Evolutionary conservation across 2,888 invertebrate species (phyloP), one percentile per base, ranked within the genome.

Genomic region (Imbricaverruca yamaguchii): DNA sequence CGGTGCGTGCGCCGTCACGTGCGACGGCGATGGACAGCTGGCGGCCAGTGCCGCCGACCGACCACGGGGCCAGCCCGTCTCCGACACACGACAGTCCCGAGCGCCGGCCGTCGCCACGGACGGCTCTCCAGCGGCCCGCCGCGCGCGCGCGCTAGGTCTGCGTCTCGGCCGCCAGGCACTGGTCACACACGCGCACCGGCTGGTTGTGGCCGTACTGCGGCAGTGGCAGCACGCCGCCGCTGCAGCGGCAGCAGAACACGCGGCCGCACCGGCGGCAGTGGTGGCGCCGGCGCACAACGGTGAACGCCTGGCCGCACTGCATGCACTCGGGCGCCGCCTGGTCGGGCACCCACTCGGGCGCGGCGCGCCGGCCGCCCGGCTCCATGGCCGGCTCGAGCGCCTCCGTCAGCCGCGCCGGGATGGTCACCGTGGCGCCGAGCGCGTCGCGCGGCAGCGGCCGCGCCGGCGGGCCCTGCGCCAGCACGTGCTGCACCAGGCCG

Each of bases 331-430:
- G 93, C 67, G 95, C 95, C 84, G 94, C 92, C 82, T 94, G 93
- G 88, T 98, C 97, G 0, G 98, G 98, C 83, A 98, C 93, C 98
- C 98, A 98, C 81, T 93, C 91, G 0, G 97, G 97, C n/a, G 57
- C 56, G 23, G 23, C 78, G 78, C 15, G 23, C 55, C 56, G n/a
- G 55, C 55, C 15, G 21, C 15, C 13, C 10, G 61, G 61, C n/a
- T 78, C 55, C 39, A 56, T 39, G 6, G 79, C 59, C 23, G 57
- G 61, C 25, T 65, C 80, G 21, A 63, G 59, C 21, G 83, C 81
- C 55, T 78, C 81, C 8, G 80, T 53, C 25, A 83, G 80, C 13
- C 79, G 78, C 39, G 80, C 65, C 53, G 81, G 81, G 57, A 80
- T 23, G 23, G 65, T 56, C 11, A 80, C 67, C 11, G 13, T 21